Percentiles rank a stretch among this genome's conserved stretches.
phyloP scores from a whole-genome alignment of 2,888 invertebrate species.

The Chydorus sphaericus region DNA sequence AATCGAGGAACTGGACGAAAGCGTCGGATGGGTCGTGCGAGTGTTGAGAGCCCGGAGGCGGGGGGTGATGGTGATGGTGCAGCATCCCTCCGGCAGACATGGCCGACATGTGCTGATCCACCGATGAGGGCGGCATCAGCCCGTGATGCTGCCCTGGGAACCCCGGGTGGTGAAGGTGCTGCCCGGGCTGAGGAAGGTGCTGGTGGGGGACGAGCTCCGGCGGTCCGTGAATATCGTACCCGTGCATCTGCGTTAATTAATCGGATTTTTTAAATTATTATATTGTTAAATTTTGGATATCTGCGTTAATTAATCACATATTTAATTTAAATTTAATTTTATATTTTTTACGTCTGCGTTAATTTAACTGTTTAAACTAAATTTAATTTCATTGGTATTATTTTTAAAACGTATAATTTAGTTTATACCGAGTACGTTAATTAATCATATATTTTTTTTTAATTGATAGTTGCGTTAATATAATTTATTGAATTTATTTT shows the following conservation, averaged over 20 bases:
- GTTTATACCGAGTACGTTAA: too few relatives aligned
- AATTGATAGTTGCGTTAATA: too few relatives aligned
- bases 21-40: slow-evolving; percentile 58
- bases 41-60: slow-evolving; percentile 9
- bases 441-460: too few relatives aligned
- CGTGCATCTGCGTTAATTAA: slow-evolving; percentile 59
- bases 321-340: too few relatives aligned
- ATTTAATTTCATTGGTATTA: too few relatives aligned
- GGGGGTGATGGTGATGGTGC: slow-evolving; percentile 25
- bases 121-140: too few relatives aligned
- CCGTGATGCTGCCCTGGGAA: not conserved
- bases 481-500: too few relatives aligned
- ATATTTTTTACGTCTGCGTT: too few relatives aligned
- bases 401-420: too few relatives aligned
- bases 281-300: not conserved
- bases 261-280: not conserved
- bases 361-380: too few relatives aligned
- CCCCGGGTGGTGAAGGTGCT: not conserved
- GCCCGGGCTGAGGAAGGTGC: slow-evolving; percentile 12
- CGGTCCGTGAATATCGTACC: slow-evolving; percentile 47
- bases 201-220: slow-evolving; percentile 25
- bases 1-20: slow-evolving; percentile 83
- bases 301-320: too few relatives aligned
- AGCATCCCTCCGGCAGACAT: slow-evolving; percentile 20
- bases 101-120: too few relatives aligned